phyloP scores from a whole-genome alignment of 2,113 vertebrate genomes.

The Scortum barcoo region DNA sequence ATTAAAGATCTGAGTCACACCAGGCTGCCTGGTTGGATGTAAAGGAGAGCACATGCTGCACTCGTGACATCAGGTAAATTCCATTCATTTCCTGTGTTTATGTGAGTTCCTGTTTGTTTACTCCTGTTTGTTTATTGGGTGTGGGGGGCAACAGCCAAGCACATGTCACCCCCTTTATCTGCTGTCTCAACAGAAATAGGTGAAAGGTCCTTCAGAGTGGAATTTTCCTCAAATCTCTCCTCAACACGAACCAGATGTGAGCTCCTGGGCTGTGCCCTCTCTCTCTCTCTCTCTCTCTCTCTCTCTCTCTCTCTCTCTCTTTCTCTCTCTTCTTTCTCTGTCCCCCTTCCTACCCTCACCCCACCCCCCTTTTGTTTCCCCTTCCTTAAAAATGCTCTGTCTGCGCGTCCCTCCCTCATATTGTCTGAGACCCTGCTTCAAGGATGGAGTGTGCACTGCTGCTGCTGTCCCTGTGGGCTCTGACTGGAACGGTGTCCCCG shows the following conservation, averaged over 20 bases:
- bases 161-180: conserved; percentile 56
- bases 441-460: conserved; percentile 81
- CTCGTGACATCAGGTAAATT: conserved; percentile 20
- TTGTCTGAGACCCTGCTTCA: conserved; percentile 59
- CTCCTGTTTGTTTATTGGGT: conserved; percentile 26
- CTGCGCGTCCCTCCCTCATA: conserved; percentile 69
- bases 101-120: conserved; percentile 46
- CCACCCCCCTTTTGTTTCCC: conserved; percentile 54
- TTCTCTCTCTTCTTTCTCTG: background rate
- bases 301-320: conserved; percentile 1
- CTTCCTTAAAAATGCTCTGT: conserved; percentile 71
- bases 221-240: conserved; percentile 77
- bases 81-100: conserved; percentile 20
- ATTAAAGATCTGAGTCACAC: background rate
- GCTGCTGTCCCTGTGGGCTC: conserved; percentile 78
- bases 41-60: background rate
- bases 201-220: conserved; percentile 82
- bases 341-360: conserved; percentile 6
- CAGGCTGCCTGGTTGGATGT: background rate
- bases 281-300: conserved; percentile 12
- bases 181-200: conserved; percentile 80
- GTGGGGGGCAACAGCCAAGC: background rate
- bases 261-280: conserved; percentile 66
- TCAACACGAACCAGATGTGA: conserved; percentile 84
- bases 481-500: conserved; percentile 67